phyloP scores from a whole-genome alignment of 2,888 invertebrate species.

The Odontomyia ornata region DNA sequence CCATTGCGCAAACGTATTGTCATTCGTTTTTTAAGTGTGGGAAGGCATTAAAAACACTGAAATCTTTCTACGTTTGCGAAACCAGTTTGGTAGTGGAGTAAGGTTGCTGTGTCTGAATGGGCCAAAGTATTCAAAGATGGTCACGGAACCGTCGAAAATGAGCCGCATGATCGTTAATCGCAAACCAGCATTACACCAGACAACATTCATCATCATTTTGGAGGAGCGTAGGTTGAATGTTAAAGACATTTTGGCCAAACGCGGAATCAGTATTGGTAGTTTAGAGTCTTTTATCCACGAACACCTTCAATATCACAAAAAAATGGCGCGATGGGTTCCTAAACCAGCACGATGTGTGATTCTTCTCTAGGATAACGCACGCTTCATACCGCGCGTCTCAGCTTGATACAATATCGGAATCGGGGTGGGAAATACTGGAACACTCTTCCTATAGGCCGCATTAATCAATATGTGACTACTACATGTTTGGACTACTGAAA shows the following conservation, averaged over 20 bases:
- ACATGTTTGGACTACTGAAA: too few species aligned
- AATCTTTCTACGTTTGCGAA: slow-evolving; percentile 14
- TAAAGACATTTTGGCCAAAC: neutral
- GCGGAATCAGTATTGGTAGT: neutral
- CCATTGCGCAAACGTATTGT: neutral
- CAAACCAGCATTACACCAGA: neutral
- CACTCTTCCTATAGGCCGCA: too few species aligned
- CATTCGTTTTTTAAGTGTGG: slow-evolving; percentile 5
- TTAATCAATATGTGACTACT: too few species aligned
- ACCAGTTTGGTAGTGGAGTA: slow-evolving; percentile 4
- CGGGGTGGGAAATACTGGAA: too few species aligned
- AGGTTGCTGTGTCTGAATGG: slow-evolving; percentile 1
- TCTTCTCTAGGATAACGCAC: too few species aligned
- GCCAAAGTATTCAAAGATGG: slow-evolving; percentile 7
- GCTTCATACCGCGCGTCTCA: neutral
- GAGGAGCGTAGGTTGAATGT: slow-evolving; percentile 18
- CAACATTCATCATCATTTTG: slow-evolving; percentile 12
- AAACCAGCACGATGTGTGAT: neutral
- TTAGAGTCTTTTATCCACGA: slow-evolving; percentile 22
- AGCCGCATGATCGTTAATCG: neutral
- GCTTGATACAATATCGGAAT: too few species aligned
- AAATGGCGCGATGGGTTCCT: slow-evolving; percentile 25
- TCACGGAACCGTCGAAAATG: slow-evolving; percentile 7
- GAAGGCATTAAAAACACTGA: slow-evolving; percentile 13
- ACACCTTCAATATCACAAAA: neutral